Conservation (phyloP, 2,797 vertebrate species). For the Neoniphon sammara region DNA sequence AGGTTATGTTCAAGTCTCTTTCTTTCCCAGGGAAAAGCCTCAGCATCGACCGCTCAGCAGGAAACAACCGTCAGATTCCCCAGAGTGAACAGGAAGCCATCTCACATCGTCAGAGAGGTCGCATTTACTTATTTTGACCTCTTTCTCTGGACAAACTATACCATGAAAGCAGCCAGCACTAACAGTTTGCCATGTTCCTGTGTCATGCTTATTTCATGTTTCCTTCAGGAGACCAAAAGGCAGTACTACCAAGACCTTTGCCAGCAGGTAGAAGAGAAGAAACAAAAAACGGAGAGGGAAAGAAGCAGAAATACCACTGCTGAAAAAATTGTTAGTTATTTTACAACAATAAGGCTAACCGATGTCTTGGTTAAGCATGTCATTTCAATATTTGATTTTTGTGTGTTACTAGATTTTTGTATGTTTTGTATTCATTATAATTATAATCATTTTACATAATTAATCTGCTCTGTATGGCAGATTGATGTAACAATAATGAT, state of each 20-base stretch:
- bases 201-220: neutral
- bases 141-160: neutral
- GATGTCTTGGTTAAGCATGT: too few relatives aligned
- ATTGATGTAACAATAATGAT: too few relatives aligned
- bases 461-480: too few relatives aligned
- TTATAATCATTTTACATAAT: too few relatives aligned
- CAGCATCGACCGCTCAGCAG: neutral
- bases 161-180: neutral
- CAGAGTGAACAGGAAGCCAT: neutral
- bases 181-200: neutral
- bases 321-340: neutral
- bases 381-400: too few relatives aligned
- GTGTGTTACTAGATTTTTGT: too few relatives aligned
- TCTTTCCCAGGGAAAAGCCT: neutral
- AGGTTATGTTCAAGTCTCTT: neutral
- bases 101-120: constrained; percentile 23
- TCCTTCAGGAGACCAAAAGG: constrained; percentile 20
- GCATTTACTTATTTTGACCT: neutral
- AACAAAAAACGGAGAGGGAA: too few relatives aligned
- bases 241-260: constrained; percentile 21
- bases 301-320: neutral
- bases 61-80: neutral
- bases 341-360: neutral
- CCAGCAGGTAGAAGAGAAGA: constrained; percentile 31
- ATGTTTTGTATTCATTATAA: too few relatives aligned